These are phyloP conservation scores for Microctonus brassicae DNA, from an alignment of 2,888 invertebrate species.

Conservation along the genomic window DNA sequence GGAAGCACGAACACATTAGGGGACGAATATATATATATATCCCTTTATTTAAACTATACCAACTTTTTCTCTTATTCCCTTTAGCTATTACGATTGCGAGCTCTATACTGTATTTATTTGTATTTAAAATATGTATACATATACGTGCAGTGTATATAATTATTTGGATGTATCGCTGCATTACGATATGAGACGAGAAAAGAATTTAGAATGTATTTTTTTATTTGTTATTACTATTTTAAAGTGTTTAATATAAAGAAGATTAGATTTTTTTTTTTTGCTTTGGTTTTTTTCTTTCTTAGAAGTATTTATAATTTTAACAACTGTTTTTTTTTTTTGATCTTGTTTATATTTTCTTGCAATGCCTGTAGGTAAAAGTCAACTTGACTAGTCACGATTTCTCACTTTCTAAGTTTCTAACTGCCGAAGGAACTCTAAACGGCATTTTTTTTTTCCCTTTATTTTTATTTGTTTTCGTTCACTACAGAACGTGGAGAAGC, in stretches of 20 bases:
- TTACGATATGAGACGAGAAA: too few species aligned
- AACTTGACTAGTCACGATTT: conserved; percentile 25
- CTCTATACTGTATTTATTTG: neutral
- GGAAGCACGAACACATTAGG: conserved; percentile 26
- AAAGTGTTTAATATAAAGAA: too few species aligned
- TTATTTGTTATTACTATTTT: too few species aligned
- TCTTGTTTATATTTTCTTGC: conserved; percentile 9
- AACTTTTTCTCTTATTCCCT: neutral
- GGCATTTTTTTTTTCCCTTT: neutral
- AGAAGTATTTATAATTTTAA: neutral
- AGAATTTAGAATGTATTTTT: too few species aligned
- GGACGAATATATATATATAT: conserved; percentile 24
- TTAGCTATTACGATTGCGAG: neutral
- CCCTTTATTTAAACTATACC: conserved; percentile 15
- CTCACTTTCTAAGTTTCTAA: conserved; percentile 36
- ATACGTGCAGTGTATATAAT: too few species aligned
- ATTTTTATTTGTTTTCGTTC: neutral
- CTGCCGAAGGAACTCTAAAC: neutral
- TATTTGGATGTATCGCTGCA: too few species aligned
- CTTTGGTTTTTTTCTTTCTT: neutral
- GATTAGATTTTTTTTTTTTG: too few species aligned
- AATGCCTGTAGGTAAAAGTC: conserved; percentile 19
- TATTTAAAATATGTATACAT: too few species aligned
- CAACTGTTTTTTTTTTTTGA: neutral
- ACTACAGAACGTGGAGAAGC: neutral